A percentile compares a stretch with the other conserved stretches of the same genome.
Conservation (phyloP, 2,888 invertebrate genomes). For the Dasypolia templi region DNA sequence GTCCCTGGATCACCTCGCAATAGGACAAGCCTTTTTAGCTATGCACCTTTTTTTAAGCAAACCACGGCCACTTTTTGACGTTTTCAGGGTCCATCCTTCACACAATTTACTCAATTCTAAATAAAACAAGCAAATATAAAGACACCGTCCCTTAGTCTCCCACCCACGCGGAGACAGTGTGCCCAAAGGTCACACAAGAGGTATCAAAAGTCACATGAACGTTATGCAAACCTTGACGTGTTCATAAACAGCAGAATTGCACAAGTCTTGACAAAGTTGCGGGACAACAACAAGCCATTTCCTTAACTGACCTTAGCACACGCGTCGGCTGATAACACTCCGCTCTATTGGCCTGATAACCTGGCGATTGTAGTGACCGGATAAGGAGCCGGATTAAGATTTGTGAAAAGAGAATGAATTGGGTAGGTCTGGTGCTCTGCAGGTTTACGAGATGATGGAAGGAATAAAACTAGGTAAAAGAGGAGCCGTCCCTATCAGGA, state of each 20-base stretch:
- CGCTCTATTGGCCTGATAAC: neutral
- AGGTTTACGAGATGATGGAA: neutral
- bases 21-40: neutral
- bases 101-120: neutral
- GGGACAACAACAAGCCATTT: conserved; percentile 12
- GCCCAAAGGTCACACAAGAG: conserved; percentile 14
- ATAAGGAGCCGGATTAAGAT: conserved; percentile 16
- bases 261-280: conserved; percentile 31
- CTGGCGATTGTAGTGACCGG: neutral
- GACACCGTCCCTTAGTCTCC: neutral
- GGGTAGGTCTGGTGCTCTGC: neutral
- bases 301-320: conserved; percentile 35
- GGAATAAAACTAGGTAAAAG: neutral
- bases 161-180: conserved; percentile 1
- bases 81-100: no score
- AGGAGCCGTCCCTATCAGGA: no score
- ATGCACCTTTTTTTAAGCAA: neutral
- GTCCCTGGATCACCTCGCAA: neutral
- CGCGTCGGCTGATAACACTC: conserved; percentile 27
- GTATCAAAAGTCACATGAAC: conserved; percentile 3
- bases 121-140: neutral
- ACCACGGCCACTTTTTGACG: neutral
- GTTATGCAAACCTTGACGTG: conserved; percentile 20
- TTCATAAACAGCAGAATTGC: conserved; percentile 16
- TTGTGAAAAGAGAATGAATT: neutral